Conservation (phyloP, 1,140 invertebrate species). For the Maniola jurtina region DNA sequence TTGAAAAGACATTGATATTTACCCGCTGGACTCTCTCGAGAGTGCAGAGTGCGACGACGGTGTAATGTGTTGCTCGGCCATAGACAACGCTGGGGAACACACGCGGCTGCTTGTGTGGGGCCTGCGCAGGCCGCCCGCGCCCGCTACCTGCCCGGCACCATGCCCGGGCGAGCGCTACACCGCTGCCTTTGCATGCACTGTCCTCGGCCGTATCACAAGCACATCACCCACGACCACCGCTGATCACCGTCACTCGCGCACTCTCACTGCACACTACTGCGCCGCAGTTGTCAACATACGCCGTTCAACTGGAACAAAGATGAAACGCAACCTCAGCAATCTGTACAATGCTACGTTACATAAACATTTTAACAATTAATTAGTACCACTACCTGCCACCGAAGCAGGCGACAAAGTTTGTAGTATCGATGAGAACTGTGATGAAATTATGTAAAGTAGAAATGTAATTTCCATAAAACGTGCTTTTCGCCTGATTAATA, state of each 20-base stretch:
- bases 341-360: conserved; percentile 70
- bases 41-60: conserved; percentile 78
- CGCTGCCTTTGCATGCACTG: conserved; percentile 64
- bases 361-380: conserved; percentile 72
- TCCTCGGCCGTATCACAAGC: conserved; percentile 45
- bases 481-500: conserved; percentile 22
- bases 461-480: conserved; percentile 9
- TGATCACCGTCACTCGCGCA: conserved; percentile 41
- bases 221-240: conserved; percentile 51
- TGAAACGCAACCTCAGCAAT: conserved; percentile 61
- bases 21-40: conserved; percentile 78
- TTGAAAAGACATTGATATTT: conserved; percentile 15
- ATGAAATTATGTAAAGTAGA: background rate
- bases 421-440: background rate
- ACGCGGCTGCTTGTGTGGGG: conserved; percentile 76
- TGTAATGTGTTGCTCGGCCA: conserved; percentile 78
- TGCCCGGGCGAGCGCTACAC: conserved; percentile 72
- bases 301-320: conserved; percentile 67
- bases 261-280: conserved; percentile 15
- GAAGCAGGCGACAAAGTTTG: conserved; percentile 34
- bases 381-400: conserved; percentile 55
- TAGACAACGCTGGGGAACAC: conserved; percentile 76
- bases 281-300: conserved; percentile 32
- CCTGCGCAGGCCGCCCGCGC: conserved; percentile 76
- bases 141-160: conserved; percentile 78